phyloP scores from a whole-genome alignment of 2,888 invertebrate species.

The Drosophila antonietae region DNA sequence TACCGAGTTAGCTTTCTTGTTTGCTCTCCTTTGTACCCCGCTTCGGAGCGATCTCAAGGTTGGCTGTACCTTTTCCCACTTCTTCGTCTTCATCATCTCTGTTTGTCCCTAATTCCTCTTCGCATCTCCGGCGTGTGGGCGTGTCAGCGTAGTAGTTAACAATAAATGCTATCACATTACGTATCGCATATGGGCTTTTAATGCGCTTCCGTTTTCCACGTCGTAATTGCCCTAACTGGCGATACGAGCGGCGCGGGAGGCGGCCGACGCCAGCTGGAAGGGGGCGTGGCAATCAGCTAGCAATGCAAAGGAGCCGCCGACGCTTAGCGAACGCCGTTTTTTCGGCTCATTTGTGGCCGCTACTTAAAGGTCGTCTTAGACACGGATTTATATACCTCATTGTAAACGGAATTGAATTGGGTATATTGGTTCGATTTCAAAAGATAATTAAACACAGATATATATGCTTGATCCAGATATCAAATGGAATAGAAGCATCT shows the following conservation, averaged over 20 bases:
- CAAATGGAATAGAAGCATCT: neutral
- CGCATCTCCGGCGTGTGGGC: slow-evolving; percentile 31
- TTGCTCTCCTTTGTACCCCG: slow-evolving; percentile 18
- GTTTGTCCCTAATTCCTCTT: neutral
- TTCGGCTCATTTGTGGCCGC: slow-evolving; percentile 62
- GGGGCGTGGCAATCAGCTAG: slow-evolving; percentile 16
- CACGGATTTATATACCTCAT: slow-evolving; percentile 4
- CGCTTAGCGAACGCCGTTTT: slow-evolving; percentile 46
- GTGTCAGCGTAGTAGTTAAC: slow-evolving; percentile 35
- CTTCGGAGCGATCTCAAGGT: slow-evolving; percentile 7
- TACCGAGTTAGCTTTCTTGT: slow-evolving; percentile 58
- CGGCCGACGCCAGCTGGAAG: neutral
- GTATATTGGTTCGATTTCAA: neutral
- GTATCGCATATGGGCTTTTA: slow-evolving; percentile 58
- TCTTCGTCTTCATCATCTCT: neutral
- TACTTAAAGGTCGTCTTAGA: slow-evolving; percentile 51
- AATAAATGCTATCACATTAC: slow-evolving; percentile 72
- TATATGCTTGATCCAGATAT: neutral
- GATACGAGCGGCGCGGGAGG: neutral
- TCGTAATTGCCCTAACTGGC: slow-evolving; percentile 51
- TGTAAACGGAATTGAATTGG: neutral
- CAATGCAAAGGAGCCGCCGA: slow-evolving; percentile 59
- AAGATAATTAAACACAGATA: neutral
- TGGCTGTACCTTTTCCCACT: slow-evolving; percentile 17
- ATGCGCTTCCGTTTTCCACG: slow-evolving; percentile 72